phyloP scores from a whole-genome alignment of 2,888 invertebrate genomes.

The Pyrocoelia pectoralis region DNA sequence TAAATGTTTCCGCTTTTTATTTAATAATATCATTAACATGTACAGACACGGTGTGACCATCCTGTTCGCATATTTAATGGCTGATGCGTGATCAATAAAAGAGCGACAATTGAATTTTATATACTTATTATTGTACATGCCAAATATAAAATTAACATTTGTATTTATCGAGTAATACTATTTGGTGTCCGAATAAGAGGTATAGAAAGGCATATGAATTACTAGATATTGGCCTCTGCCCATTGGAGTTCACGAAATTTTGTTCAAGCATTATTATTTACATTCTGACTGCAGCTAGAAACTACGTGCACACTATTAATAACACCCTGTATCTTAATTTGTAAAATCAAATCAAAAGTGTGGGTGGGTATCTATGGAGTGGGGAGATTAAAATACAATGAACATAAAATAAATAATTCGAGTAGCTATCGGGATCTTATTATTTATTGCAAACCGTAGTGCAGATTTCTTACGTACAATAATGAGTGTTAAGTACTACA shows the following conservation, averaged over 20 bases:
- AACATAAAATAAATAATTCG: background rate
- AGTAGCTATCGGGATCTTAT: background rate
- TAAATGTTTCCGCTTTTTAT: slow-evolving; percentile 9
- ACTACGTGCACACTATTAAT: too few relatives aligned
- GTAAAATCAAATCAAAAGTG: too few relatives aligned
- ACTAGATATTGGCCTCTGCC: too few relatives aligned
- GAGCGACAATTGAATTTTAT: background rate
- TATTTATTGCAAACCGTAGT: too few relatives aligned
- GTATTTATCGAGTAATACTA: background rate
- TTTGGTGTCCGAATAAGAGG: background rate
- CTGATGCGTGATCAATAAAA: slow-evolving; percentile 6
- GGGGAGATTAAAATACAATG: background rate
- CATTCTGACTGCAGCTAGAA: too few relatives aligned
- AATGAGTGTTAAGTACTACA: too few relatives aligned
- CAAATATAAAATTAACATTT: background rate
- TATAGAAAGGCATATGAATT: too few relatives aligned
- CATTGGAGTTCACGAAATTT: too few relatives aligned
- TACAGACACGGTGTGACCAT: slow-evolving; percentile 7
- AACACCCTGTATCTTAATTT: too few relatives aligned
- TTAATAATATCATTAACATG: slow-evolving; percentile 7
- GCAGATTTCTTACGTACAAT: too few relatives aligned
- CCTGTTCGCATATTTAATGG: slow-evolving; percentile 3
- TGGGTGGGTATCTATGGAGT: background rate
- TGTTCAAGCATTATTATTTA: too few relatives aligned
- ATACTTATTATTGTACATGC: background rate